Percentiles rank a stretch among this genome's conserved stretches.
Evolutionary conservation across 2,888 invertebrate genomes (phyloP).

Genomic region (Drosophila helvetica): DNA sequence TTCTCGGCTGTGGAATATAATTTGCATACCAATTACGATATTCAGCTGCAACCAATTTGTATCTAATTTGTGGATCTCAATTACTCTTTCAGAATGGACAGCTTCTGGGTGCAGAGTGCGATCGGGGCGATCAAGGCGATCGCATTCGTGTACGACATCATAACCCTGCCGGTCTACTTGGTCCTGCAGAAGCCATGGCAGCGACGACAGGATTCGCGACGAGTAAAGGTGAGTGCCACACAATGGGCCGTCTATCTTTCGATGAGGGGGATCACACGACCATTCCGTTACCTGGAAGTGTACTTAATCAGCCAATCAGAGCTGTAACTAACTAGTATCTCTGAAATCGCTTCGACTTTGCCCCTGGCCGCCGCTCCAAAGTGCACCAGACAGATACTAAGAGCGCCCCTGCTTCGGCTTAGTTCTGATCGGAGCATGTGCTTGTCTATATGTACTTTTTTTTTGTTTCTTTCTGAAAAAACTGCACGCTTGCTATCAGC

Average conservation of each 20-base stretch:
- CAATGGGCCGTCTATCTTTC: neutral
- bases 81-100: conserved; percentile 85
- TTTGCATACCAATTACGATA: conserved; percentile 39
- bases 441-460: conserved; percentile 5
- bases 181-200: conserved; percentile 95
- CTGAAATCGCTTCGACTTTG: conserved; percentile 44
- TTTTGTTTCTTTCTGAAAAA: neutral
- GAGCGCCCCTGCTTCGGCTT: conserved; percentile 5
- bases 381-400: conserved; percentile 23
- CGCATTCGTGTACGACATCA: conserved; percentile 93
- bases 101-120: conserved; percentile 89
- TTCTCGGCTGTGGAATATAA: conserved; percentile 4
- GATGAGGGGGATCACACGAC: neutral
- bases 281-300: neutral
- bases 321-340: conserved; percentile 30
- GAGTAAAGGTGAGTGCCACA: conserved; percentile 88
- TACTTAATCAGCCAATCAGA: neutral
- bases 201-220: conserved; percentile 89
- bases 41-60: conserved; percentile 25
- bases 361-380: conserved; percentile 40
- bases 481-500: conserved; percentile 38
- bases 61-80: conserved; percentile 26
- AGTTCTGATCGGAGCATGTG: conserved; percentile 7
- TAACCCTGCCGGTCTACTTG: conserved; percentile 95
- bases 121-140: conserved; percentile 91